Percentiles rank a stretch among this genome's conserved stretches.
Evolutionary conservation across 2,888 invertebrate species (phyloP).

Genomic region (Shargacucullia verbasci): DNA sequence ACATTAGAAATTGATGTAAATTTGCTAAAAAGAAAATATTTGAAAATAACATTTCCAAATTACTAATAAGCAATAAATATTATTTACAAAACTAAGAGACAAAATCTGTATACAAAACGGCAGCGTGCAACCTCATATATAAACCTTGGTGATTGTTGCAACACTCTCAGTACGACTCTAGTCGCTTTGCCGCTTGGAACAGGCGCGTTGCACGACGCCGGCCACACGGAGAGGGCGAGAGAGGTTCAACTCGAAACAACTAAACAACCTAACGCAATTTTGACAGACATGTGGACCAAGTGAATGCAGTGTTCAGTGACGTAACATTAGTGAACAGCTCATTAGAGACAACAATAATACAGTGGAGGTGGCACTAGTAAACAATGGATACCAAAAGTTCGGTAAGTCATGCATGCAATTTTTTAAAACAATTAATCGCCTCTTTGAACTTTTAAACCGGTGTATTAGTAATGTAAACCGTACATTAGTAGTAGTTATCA

Average conservation of each 20-base stretch:
- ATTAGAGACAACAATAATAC: constrained; percentile 66
- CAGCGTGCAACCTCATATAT: constrained; percentile 84
- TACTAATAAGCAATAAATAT: constrained; percentile 2
- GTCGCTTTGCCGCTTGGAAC: constrained; percentile 89
- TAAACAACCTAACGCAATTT: constrained; percentile 70
- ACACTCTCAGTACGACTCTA: constrained; percentile 89
- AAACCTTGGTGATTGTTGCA: constrained; percentile 86
- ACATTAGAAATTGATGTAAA: too few species aligned
- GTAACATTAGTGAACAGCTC: constrained; percentile 78
- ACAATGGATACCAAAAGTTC: constrained; percentile 86
- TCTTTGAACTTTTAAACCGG: constrained; percentile 32
- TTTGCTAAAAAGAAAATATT: too few species aligned
- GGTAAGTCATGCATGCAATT: constrained; percentile 74
- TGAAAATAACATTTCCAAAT: too few species aligned
- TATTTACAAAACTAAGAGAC: constrained; percentile 55
- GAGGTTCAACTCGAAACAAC: constrained; percentile 76
- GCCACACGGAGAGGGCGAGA: constrained; percentile 89
- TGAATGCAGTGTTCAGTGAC: constrained; percentile 87
- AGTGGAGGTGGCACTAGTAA: constrained; percentile 70
- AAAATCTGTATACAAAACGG: constrained; percentile 67
- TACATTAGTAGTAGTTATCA: too few species aligned
- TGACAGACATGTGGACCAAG: constrained; percentile 83
- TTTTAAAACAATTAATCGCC: constrained; percentile 57
- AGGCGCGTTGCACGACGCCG: constrained; percentile 83
- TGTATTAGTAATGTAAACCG: background rate